These are phyloP conservation scores for Percopsis transmontana DNA, from an alignment of 2,113 vertebrate species.

Conservation along the genomic window DNA sequence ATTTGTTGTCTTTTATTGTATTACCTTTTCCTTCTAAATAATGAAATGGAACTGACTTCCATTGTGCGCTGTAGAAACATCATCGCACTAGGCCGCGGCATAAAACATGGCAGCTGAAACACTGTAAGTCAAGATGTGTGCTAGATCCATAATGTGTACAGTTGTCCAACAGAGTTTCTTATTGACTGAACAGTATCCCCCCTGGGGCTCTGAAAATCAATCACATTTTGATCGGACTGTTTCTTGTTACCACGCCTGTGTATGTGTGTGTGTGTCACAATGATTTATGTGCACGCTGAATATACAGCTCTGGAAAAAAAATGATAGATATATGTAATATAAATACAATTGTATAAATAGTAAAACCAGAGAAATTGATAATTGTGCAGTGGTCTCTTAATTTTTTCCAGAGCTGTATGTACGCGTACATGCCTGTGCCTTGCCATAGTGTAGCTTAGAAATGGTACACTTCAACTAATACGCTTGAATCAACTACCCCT, in stretches of 20 bases:
- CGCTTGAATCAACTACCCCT: neutral
- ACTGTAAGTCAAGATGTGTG: constrained; percentile 32
- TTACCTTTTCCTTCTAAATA: too few relatives aligned
- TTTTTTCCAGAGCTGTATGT: too few relatives aligned
- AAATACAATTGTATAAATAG: too few relatives aligned
- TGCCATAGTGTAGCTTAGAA: constrained; percentile 20
- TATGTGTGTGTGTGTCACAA: constrained; percentile 1
- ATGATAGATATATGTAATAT: neutral
- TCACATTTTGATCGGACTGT: constrained; percentile 62
- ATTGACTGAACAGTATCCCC: constrained; percentile 61
- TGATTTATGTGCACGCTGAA: neutral
- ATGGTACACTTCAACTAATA: constrained; percentile 19
- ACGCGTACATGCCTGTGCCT: neutral
- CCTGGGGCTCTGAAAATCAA: constrained; percentile 65
- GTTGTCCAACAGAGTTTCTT: constrained; percentile 68
- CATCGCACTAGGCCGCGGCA: neutral
- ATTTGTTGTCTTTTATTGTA: too few relatives aligned
- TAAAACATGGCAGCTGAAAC: constrained; percentile 20
- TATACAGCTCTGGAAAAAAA: neutral
- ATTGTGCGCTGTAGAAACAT: too few relatives aligned
- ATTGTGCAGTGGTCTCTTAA: too few relatives aligned
- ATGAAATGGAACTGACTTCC: too few relatives aligned
- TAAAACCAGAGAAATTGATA: too few relatives aligned
- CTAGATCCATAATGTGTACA: constrained; percentile 66
- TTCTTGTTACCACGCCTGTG: constrained; percentile 48